Evolutionary conservation across 2,888 invertebrate genomes (phyloP), one percentile per base, ranked within the genome.

Genomic region (Neuroscelio doddi): DNA sequence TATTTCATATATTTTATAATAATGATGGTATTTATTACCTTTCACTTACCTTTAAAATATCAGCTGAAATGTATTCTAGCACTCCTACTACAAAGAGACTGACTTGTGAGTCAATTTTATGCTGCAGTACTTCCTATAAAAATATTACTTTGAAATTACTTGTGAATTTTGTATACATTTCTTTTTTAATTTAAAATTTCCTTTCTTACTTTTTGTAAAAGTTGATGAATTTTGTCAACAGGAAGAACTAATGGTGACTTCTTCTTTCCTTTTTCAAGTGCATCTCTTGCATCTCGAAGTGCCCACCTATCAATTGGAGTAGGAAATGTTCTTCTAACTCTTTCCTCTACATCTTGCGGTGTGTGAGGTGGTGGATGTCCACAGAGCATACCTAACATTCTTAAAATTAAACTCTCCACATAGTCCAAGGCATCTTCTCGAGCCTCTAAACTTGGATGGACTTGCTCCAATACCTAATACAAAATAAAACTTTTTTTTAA

Each of bases 301-400:
- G 97, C 96, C 96, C 97, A 97, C 82, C 91, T 91, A 86, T 97
- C 96, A 73, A 98, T 93, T 1, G 97, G 97, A 10, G 93, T 93
- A n/a, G 97, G 97, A 87, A 97, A 97, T 50, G 94, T 94, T 73
- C 92, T 92, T 70, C 92, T 90, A 27, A 98, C 96, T 68, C 96
- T 89, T 76, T 96, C 96, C 82, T 97, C 97, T 74, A 98, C 95
- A 86, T 98, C 98, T 89, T 93, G 86, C 9, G 84, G 83, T 17
- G 93, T 92, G 79, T 93, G 93, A 9, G 93, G 93, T 64, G 92
- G 90, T 17, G 95, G 94, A 75, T 91, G 91, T 26, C 93, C 92
- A 82, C 96, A 96, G 64, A 98, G 88, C 90, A 94, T 93, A 12
- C 92, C 93, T 81, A 98, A 87, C 66, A 98, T 89, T 61, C 93